Evolutionary conservation across 2,888 invertebrate species (phyloP).

Genomic region (Dysmachus trigonus): DNA sequence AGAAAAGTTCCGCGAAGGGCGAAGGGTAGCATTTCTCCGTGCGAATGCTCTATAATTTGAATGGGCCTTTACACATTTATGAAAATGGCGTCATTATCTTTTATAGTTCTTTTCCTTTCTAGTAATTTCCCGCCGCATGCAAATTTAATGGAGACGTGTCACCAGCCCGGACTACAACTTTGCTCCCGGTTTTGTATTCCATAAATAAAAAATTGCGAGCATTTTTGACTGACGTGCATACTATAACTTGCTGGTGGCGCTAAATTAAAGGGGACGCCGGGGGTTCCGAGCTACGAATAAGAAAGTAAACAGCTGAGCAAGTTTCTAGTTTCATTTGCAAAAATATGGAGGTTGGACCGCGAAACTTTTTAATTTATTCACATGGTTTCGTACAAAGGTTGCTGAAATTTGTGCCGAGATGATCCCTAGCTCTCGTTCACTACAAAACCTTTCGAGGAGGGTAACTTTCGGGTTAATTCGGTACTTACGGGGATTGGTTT

Average conservation of each 20-base stretch:
- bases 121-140: conserved; percentile 15
- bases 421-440: neutral
- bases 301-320: neutral
- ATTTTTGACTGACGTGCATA: neutral
- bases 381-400: neutral
- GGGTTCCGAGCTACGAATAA: neutral
- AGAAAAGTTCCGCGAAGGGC: neutral
- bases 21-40: neutral
- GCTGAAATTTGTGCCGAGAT: neutral
- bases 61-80: conserved; percentile 23
- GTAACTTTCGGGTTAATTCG: conserved; percentile 4
- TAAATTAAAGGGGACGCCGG: neutral
- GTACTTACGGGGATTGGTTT: neutral
- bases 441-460: neutral
- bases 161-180: neutral
- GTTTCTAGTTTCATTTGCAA: neutral
- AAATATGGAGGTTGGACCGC: neutral
- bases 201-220: neutral
- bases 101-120: conserved; percentile 14
- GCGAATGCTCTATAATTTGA: neutral
- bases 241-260: neutral
- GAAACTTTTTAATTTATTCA: conserved; percentile 21
- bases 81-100: conserved; percentile 10
- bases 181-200: neutral
- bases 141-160: conserved; percentile 20